phyloP scores from a whole-genome alignment of 2,113 vertebrate genomes.

The Eonycteris spelaea region DNA sequence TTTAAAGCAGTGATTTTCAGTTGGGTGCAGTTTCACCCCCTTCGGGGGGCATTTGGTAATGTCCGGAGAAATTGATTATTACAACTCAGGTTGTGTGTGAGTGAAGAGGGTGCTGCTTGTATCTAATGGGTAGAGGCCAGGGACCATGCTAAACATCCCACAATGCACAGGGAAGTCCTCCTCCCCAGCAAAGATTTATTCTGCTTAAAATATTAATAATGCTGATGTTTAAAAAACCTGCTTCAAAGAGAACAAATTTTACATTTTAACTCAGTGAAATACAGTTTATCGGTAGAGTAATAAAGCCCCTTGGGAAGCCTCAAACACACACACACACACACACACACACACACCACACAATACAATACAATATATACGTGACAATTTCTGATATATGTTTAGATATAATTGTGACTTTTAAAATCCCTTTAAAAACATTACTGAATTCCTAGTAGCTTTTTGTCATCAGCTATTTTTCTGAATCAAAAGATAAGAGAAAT shows the following conservation, averaged over 20 bases:
- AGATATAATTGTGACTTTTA: neutral
- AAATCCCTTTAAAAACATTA: neutral
- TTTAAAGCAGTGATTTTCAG: neutral
- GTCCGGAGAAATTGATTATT: neutral
- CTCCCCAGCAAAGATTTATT: neutral
- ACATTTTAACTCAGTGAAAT: neutral
- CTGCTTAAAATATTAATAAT: neutral
- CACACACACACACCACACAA: neutral
- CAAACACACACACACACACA: neutral
- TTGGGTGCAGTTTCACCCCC: neutral
- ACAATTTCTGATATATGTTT: neutral
- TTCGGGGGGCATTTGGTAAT: neutral
- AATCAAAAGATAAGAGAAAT: constrained; percentile 22
- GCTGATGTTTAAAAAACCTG: neutral
- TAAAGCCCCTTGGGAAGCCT: neutral
- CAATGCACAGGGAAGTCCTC: neutral
- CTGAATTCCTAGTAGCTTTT: neutral
- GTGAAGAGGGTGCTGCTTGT: neutral
- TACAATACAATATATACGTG: neutral
- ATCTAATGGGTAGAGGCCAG: neutral
- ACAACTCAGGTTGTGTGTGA: neutral
- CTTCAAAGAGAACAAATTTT: neutral
- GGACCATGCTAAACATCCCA: neutral
- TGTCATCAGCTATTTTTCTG: neutral
- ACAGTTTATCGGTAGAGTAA: neutral